Base-by-base conservation (phyloP, 2,797 vertebrate species). In the Notamacropus eugenii region DNA sequence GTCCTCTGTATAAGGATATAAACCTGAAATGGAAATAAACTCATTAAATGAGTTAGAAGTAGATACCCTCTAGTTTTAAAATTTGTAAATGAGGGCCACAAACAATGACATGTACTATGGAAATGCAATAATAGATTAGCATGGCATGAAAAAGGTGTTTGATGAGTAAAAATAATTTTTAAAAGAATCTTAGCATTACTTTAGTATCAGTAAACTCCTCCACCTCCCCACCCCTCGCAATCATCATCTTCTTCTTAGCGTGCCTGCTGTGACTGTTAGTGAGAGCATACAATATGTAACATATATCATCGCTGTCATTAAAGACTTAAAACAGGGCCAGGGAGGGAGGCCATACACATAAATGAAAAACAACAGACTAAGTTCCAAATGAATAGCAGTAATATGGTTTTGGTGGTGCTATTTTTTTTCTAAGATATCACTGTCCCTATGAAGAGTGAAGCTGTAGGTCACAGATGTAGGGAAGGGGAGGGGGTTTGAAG, bases 1-100 rank as follows among this genome's bases (percentile, higher is more conserved):
- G 99, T 98, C 99, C 99, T 99, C 99, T 99, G 98, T 99, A 99
- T 97, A 99, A 99, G 98, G 99, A 99, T 96, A 99, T 97, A 99
- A 99, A 99, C 98, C 99, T 99, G 98, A 95, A 99, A 97, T 5
- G 5, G 98, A 97, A 98, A 97, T 67, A 96, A 95, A 92, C 96
- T 91, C 90, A 95, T 97, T 94, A 94, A 98, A 96, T 92, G 96
- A 91, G 57, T n/a, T 46, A 96, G 54, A 91, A 55, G 91, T 82
- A 46, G n/a, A 82, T 40, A 24, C 27, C 46, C 19, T 10, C 9
- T 46, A 24, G 74, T 82, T 82, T 82, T 46, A 82, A 46, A 82
- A 87, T 50, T 4, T 50, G 24, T 87, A 50, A 46, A 87, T 87
- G 2, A 50, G 74, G 40, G 9, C 9, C 31, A 82, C 67, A 62